Conservation (phyloP, 2,113 vertebrate genomes). For the Nicator chloris region DNA sequence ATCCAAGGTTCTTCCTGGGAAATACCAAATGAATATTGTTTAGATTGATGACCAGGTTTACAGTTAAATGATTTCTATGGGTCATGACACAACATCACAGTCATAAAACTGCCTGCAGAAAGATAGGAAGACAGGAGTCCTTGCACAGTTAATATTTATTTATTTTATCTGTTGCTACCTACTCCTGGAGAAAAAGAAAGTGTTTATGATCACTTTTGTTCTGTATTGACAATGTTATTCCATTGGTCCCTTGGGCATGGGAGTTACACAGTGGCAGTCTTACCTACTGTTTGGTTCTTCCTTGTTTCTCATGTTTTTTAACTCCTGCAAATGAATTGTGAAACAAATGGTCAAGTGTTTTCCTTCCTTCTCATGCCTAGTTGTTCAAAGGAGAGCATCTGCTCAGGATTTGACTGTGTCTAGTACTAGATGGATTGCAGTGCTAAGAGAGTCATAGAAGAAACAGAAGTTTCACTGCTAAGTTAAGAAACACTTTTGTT, state of each 20-base stretch:
- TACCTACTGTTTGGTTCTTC: background rate
- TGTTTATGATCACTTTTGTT: background rate
- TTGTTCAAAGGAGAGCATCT: background rate
- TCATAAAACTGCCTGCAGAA: background rate
- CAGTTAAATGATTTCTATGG: background rate
- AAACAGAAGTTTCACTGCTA: background rate
- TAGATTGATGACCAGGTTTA: background rate
- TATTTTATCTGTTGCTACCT: background rate
- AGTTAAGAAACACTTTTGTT: background rate
- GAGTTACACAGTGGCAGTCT: background rate
- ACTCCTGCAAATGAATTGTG: background rate
- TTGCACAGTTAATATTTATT: background rate
- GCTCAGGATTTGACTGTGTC: background rate
- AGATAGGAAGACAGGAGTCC: background rate
- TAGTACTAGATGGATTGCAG: background rate
- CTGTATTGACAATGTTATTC: background rate
- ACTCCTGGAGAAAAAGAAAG: background rate
- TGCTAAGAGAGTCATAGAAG: background rate
- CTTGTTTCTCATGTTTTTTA: background rate
- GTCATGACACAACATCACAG: background rate
- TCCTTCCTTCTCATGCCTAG: background rate
- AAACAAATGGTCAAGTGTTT: background rate
- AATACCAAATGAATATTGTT: background rate
- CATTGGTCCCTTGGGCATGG: rapidly evolving
- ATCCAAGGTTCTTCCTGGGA: background rate